These are phyloP conservation scores for Lethrus apterus DNA, from an alignment of 1,140 invertebrate genomes.

Conservation along the genomic window DNA sequence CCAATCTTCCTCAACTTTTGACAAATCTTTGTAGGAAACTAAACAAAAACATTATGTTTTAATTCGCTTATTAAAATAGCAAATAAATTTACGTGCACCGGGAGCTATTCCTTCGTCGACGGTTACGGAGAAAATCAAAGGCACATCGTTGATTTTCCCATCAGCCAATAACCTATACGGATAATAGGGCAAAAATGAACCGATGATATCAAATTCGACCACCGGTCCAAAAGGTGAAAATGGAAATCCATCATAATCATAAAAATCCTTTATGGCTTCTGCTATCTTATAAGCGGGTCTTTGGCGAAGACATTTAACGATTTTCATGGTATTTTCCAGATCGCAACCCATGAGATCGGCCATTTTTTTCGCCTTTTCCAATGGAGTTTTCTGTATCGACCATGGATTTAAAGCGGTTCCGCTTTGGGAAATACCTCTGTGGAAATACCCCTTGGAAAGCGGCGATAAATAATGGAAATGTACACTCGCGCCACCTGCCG, in stretches of 20 bases:
- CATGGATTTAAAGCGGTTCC: conserved; percentile 64
- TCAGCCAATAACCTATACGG: conserved; percentile 47
- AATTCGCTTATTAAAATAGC: background rate
- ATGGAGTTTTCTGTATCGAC: conserved; percentile 43
- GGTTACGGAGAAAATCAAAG: conserved; percentile 13
- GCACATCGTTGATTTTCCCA: conserved; percentile 30
- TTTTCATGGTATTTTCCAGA: conserved; percentile 26
- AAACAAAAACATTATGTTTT: background rate
- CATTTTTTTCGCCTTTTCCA: conserved; percentile 46
- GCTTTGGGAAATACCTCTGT: conserved; percentile 62
- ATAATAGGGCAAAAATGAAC: conserved; percentile 50
- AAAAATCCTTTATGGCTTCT: conserved; percentile 31
- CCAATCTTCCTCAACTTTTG: conserved; percentile 1
- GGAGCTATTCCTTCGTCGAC: conserved; percentile 16
- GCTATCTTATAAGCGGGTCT: background rate
- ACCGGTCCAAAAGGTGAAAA: conserved; percentile 52
- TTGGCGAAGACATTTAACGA: conserved; percentile 50
- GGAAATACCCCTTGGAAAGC: conserved; percentile 47
- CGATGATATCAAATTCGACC: conserved; percentile 38
- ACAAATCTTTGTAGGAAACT: conserved; percentile 2
- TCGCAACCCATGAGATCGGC: conserved; percentile 48
- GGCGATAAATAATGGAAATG: conserved; percentile 47
- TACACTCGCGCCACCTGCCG: conserved; percentile 46
- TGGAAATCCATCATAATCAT: conserved; percentile 43
- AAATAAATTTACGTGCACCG: conserved; percentile 4